Conservation (phyloP, 2,797 vertebrate genomes). For the Bothrops alternatus region DNA sequence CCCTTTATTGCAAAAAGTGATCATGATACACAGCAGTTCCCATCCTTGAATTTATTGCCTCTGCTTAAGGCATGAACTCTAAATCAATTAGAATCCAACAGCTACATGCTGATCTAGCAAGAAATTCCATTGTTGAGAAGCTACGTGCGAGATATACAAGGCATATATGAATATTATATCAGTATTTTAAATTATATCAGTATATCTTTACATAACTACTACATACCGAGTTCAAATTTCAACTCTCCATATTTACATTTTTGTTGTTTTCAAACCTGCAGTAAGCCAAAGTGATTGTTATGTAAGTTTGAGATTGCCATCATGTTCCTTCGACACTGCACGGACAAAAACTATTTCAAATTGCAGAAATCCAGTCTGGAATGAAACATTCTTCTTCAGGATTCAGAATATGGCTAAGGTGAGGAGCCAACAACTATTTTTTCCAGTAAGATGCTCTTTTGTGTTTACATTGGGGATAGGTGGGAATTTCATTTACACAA, state of each 20-base stretch:
- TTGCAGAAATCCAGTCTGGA: constrained; percentile 76
- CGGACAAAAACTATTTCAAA: constrained; percentile 72
- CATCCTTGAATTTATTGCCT: not conserved
- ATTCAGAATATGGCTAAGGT: constrained; percentile 79
- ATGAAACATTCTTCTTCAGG: constrained; percentile 78
- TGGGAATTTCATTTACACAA: not conserved
- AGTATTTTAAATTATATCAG: not conserved
- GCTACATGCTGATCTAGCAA: not conserved
- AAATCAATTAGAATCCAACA: not conserved
- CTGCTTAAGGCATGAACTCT: not conserved
- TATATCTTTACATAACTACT: not conserved
- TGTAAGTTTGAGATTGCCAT: constrained; percentile 73
- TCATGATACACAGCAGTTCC: not conserved
- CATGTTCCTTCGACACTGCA: constrained; percentile 56
- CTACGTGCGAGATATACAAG: not conserved
- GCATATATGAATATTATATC: not conserved
- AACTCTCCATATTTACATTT: not conserved
- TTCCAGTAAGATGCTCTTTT: too few relatives aligned
- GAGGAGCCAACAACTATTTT: constrained; percentile 1
- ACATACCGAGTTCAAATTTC: not conserved
- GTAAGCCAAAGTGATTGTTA: constrained; percentile 78
- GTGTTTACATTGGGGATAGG: not conserved
- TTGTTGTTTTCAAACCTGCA: constrained; percentile 48
- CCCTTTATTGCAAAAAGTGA: not conserved
- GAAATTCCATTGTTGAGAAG: not conserved